phyloP scores from a whole-genome alignment of 2,888 invertebrate genomes.

The Cerastis rubricosa region DNA sequence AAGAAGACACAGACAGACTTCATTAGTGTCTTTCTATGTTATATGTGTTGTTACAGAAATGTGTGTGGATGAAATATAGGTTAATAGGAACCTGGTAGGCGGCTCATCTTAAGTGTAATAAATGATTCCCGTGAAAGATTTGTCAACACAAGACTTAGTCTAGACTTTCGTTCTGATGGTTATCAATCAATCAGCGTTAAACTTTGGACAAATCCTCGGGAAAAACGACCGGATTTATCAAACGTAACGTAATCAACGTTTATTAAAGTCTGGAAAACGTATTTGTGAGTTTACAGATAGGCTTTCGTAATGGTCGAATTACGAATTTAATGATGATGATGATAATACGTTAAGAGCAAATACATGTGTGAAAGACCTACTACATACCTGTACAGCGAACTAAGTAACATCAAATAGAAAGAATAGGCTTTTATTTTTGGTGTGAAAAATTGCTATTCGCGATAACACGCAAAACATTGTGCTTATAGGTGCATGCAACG shows the following conservation, averaged over 20 bases:
- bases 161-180: neutral
- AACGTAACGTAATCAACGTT: neutral
- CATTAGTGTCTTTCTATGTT: neutral
- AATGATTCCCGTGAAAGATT: slow-evolving; percentile 11
- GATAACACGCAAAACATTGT: neutral
- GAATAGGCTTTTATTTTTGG: neutral
- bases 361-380: neutral
- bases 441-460: neutral
- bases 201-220: neutral
- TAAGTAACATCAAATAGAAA: neutral
- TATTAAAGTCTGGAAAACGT: neutral
- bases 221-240: neutral
- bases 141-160: neutral
- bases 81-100: neutral
- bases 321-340: neutral
- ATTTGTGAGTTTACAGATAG: neutral
- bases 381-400: neutral
- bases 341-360: neutral
- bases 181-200: slow-evolving; percentile 5
- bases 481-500: neutral
- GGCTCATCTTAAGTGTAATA: slow-evolving; percentile 1
- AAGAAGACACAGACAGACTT: neutral
- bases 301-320: neutral
- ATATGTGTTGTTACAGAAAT: neutral
- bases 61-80: neutral